phyloP scores from a whole-genome alignment of 2,113 vertebrate species.

The Lagopus muta region DNA sequence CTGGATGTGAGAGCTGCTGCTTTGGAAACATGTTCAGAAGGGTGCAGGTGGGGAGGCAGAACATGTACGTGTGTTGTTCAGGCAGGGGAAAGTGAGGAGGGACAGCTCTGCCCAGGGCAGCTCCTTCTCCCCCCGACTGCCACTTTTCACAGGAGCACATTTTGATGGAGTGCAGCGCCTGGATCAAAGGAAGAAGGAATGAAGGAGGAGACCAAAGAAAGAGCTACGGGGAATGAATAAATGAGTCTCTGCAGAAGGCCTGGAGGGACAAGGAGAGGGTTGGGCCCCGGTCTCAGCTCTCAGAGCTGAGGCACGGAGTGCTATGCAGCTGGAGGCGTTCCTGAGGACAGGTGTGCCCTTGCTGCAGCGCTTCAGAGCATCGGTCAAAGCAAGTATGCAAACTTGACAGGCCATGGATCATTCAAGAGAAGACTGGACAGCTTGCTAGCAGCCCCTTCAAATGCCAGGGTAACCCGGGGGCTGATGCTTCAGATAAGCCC shows the following conservation, averaged over 20 bases:
- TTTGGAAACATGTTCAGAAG: background rate
- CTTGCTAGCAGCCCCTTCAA: background rate
- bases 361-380: background rate
- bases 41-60: background rate
- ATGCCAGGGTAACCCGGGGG: constrained; percentile 17
- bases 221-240: constrained; percentile 59
- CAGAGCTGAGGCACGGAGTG: background rate
- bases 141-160: background rate
- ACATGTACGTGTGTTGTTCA: rapidly evolving
- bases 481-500: constrained; percentile 37
- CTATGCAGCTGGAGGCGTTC: background rate
- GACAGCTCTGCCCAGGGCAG: constrained; percentile 1
- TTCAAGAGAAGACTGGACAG: constrained; percentile 1
- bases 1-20: background rate
- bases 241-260: constrained; percentile 38
- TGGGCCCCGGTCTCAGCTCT: background rate
- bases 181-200: constrained; percentile 43
- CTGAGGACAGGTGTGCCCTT: constrained; percentile 17
- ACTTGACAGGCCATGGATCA: constrained; percentile 59
- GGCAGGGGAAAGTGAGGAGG: background rate
- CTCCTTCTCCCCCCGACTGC: background rate
- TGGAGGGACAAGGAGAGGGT: constrained; percentile 8
- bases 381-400: constrained; percentile 39
- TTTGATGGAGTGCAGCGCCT: constrained; percentile 29
- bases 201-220: constrained; percentile 50